A percentile compares a stretch with the other conserved stretches of the same genome.
Evolutionary conservation across 2,888 invertebrate genomes (phyloP).

Genomic region (Dyspetes luteomarginatus): DNA sequence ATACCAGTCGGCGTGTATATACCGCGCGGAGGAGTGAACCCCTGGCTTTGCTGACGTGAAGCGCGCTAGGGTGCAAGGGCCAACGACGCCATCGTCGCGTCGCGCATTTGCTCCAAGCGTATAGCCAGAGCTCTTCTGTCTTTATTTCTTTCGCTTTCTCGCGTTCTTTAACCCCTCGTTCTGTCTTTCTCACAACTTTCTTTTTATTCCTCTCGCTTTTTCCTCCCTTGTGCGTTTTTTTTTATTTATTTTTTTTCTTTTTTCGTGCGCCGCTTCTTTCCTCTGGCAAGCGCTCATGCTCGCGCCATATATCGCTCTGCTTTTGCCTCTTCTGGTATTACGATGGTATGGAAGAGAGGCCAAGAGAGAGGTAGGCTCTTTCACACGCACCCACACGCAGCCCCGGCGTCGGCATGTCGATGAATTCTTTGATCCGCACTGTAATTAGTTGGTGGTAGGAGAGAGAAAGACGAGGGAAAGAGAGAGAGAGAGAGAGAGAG

Average conservation of each 20-base stretch:
- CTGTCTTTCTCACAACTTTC: conserved; percentile 43
- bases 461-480: not conserved
- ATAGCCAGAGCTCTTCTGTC: conserved; percentile 46
- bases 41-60: conserved; percentile 26
- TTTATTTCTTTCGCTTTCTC: conserved; percentile 66
- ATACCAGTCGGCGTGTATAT: no score
- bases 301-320: conserved; percentile 41
- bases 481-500: conserved; percentile 7
- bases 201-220: conserved; percentile 63
- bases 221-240: conserved; percentile 63
- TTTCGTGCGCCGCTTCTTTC: conserved; percentile 65
- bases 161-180: conserved; percentile 64
- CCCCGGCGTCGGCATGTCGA: conserved; percentile 73
- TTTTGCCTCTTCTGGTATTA: conserved; percentile 43
- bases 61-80: conserved; percentile 68
- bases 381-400: conserved; percentile 70
- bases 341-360: not conserved
- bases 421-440: conserved; percentile 82
- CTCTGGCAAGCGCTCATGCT: conserved; percentile 34
- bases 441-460: conserved; percentile 81
- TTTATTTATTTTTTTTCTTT: conserved; percentile 65
- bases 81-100: conserved; percentile 63
- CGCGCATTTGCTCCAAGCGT: conserved; percentile 13
- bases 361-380: conserved; percentile 48
- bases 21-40: conserved; percentile 16